Evolutionary conservation across 1,140 invertebrate genomes (phyloP), one percentile per base, ranked within the genome.

Genomic region (Rhagoletis zephyria): DNA sequence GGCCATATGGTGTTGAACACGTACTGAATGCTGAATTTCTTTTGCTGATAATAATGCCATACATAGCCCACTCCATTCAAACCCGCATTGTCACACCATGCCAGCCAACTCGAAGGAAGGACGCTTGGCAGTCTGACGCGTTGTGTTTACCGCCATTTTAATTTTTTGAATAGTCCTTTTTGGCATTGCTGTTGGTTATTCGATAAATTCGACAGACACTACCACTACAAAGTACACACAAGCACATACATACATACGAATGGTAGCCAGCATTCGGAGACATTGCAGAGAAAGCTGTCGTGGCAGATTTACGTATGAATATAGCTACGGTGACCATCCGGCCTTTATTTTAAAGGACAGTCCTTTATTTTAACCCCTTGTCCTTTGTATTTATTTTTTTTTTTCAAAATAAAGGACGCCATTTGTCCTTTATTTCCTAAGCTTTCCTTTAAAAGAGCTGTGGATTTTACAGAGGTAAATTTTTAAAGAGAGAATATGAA

Each of bases 81-180:
- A 30, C 30, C 30, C 30, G 30, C 30, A 30, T 30, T 30, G 30
- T 30, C 61, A 14, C 16, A 7, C 61, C 61, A 14, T 63, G 61
- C 61, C 61, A 67, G 9, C 7, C 19, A 81, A 56, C n/a, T 19
- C 74, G 74, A 10, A 59, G 5, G 45, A 56, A 56, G 48, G 19
- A 19, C 74, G n/a, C 2, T 3, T 5, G 9, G 67, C 51, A 56
- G 48, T 14, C 3, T 81, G 74, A 19, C n/a, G 74, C 16, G 48
- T 51, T 51, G 1, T 51, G 16, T n/a, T 56, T 81, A 42, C 48
- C 74, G n/a, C 74, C 74, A 81, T 81, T 81, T 81, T 81, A 81
- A 81, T 81, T 81, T 59, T 81, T 81, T 81, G 16, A 81, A 56
- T 81, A 81, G 16, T 81, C 74, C 74, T 81, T 81, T 81, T 81